Conservation (phyloP, 2,888 invertebrate genomes). For the Pherbina coryleti region DNA sequence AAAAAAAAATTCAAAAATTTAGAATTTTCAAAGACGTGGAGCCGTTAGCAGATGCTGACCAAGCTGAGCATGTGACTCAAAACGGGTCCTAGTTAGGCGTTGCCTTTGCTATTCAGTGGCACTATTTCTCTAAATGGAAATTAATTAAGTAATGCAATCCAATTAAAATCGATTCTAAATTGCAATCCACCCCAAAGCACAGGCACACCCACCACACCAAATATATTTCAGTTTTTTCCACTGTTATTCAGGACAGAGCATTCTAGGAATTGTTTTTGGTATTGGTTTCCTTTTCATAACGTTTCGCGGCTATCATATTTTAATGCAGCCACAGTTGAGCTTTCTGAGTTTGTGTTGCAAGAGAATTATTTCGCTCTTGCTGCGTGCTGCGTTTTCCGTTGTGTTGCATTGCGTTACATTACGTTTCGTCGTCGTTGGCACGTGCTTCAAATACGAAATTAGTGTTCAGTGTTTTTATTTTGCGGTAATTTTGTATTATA, state of each 20-base stretch:
- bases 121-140: no score
- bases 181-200: background rate
- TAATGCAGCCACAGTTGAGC: background rate
- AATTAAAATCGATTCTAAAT: conserved; percentile 10
- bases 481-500: background rate
- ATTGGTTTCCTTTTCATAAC: conserved; percentile 10
- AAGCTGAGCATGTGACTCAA: no score
- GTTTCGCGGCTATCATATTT: background rate
- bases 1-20: no score
- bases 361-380: conserved; percentile 45
- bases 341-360: conserved; percentile 43
- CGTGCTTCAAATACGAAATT: conserved; percentile 30
- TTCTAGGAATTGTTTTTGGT: background rate
- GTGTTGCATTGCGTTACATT: background rate
- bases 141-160: background rate
- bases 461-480: conserved; percentile 4
- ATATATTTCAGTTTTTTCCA: background rate
- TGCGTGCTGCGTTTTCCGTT: background rate
- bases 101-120: no score
- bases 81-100: no score
- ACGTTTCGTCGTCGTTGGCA: conserved; percentile 12
- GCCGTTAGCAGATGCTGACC: no score
- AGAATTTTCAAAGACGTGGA: no score
- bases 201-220: background rate
- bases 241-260: background rate